Conservation (phyloP, 2,888 invertebrate species). For the Aradus depressus region DNA sequence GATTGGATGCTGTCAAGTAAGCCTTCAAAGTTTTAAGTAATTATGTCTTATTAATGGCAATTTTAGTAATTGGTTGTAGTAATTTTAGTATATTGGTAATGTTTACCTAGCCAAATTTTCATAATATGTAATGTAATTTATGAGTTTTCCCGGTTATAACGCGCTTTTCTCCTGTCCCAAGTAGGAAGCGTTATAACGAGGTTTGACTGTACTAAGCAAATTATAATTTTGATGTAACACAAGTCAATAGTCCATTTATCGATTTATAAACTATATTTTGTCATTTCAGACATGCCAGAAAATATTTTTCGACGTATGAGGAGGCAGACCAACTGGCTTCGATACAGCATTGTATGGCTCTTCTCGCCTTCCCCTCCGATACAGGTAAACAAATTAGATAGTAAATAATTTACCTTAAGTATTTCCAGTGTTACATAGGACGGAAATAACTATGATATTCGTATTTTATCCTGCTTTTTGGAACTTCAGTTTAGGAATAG, state of each 20-base stretch:
- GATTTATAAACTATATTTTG: constrained; percentile 1
- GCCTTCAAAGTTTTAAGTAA: constrained; percentile 13
- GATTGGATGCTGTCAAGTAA: constrained; percentile 77
- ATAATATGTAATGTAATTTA: too few relatives aligned
- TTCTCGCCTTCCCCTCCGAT: constrained; percentile 81
- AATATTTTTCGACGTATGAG: constrained; percentile 78
- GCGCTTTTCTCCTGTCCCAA: not conserved
- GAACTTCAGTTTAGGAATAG: too few relatives aligned
- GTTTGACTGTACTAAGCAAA: not conserved
- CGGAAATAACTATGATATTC: too few relatives aligned
- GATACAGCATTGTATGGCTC: constrained; percentile 90
- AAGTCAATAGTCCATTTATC: not conserved
- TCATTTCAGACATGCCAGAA: constrained; percentile 65
- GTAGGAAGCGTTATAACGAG: not conserved
- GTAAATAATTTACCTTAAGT: too few relatives aligned
- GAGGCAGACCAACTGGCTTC: constrained; percentile 75
- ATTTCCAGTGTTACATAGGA: too few relatives aligned
- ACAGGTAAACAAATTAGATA: too few relatives aligned
- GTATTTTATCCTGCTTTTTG: too few relatives aligned
- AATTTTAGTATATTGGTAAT: not conserved
- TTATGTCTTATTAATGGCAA: not conserved
- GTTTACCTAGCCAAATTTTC: too few relatives aligned
- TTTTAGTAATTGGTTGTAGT: not conserved
- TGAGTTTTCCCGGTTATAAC: too few relatives aligned
- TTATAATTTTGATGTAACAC: not conserved